Evolutionary conservation across 2,113 vertebrate genomes (phyloP), one percentile per base, ranked within the genome.

Genomic region (Xenopus laevis): DNA sequence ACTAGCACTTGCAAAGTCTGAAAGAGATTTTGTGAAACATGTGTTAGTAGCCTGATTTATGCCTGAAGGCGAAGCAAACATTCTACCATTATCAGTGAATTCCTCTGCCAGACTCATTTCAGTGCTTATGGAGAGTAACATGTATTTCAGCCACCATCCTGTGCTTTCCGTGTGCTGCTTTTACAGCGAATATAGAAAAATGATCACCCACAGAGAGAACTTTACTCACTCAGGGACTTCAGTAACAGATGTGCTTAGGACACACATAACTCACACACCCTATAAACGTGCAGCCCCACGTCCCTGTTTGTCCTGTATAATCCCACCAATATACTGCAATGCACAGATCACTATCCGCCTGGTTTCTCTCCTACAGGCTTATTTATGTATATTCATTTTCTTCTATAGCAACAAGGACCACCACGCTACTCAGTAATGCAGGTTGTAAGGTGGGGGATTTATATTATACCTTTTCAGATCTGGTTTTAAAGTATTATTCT

Each of bases 11-110:
- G 50, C 23, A 27, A 17, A 68, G 16, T 15, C 52, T 33, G 50
- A 55, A 68, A 20, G 12, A n/a, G 47, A 65, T 33, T 21, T 47
- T 59, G 52, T 58, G 53, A 74, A 74, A 59, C 53, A 23, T 59
- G 33, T 21, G 30, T 63, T 15, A 57, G 15, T 47, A 27, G 59
- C 44, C 44, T 75, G 72, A 75, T 75, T 75, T 75, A 75, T 75
- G 65, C 68, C 72, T 40, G 57, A 44, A 61, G 8, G 23, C 15
- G 46, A 52, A 53, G 58, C 72, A 62, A 65, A 40, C 65, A 61
- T 75, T 61, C 72, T 75, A 50, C 57, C 23, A 60, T 47, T 75
- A 75, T 75, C 72, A 75, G 72, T 53, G 65, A 75, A 75, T 75
- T 75, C 72, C 72, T 68, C 53, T 20, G 64, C 65, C 64, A 74